Evolutionary conservation across 2,888 invertebrate species (phyloP), one percentile per base, ranked within the genome.

Genomic region (Phaedon cochleariae): DNA sequence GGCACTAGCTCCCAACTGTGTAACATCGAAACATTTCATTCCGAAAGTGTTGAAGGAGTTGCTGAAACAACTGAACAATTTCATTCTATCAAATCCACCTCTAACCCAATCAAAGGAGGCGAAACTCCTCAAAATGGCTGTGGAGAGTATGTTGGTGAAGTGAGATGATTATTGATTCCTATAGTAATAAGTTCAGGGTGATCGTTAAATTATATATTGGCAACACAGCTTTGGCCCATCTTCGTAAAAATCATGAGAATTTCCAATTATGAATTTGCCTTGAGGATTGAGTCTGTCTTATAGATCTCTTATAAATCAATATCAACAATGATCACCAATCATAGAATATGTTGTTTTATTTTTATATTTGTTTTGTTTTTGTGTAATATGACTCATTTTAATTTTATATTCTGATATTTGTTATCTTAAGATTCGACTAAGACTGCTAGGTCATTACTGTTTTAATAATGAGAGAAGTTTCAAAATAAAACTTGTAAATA

Each of bases 11-110:
- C 87, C 89, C 2, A 85, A 85, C 10, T 91, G 93, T 84, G 89
- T 92, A 0, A 89, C 94, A 53, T 94, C 94, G 0, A 88, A 90
- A 69, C 95, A 95, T 78, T 95, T 96, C 83, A 88, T 95, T 77
- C 92, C 92, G 0, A 88, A 87, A 26, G 93, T 97, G 26, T 84
- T 96, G 62, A 87, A 88, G 67, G 91, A 92, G 74, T 86, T 96
- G 10, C 89, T 90, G 79, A 89, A 89, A 79, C 93, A 94, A 82
- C 87, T 96, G 70, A 85, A 88, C 72, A 75, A 86, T 15, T 95
- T 91, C 83, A 87, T 94, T 49, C 79, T 85, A 20, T 83, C 87
- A 9, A 88, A 91, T 81, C 91, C 93, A 0, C 86, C 85, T 59
- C 89, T 90, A 80, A 87, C 88, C 75, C 88, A 90, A 53, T 83